Evolutionary conservation across 2,888 invertebrate species (phyloP).

Genomic region (Volucella zonaria): DNA sequence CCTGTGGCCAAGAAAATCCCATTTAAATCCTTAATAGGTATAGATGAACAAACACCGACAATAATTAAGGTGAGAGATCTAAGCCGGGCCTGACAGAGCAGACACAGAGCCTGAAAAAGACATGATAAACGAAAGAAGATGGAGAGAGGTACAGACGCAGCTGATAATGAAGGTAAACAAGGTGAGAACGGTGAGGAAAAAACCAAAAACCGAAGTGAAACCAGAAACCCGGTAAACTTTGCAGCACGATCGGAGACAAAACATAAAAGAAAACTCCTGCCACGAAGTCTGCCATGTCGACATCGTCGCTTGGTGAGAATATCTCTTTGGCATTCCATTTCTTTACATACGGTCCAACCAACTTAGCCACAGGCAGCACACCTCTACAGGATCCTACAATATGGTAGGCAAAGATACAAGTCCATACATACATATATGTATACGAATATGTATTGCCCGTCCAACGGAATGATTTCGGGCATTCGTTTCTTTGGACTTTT

Average conservation of each 20-base stretch:
- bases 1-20: conserved; percentile 72
- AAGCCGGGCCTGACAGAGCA: conserved; percentile 49
- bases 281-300: conserved; percentile 59
- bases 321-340: conserved; percentile 40
- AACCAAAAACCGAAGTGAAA: conserved; percentile 25
- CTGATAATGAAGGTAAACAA: background rate
- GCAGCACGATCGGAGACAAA: conserved; percentile 26
- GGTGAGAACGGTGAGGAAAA: background rate
- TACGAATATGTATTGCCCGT: background rate
- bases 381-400: conserved; percentile 14
- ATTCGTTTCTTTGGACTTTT: conserved; percentile 43
- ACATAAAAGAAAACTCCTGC: conserved; percentile 31
- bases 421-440: too few species aligned
- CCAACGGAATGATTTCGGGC: conserved; percentile 47
- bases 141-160: background rate
- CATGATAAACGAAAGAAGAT: background rate
- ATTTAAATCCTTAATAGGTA: conserved; percentile 66
- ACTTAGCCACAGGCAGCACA: background rate
- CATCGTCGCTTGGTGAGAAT: conserved; percentile 16
- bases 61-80: conserved; percentile 72
- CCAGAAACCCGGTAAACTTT: conserved; percentile 46
- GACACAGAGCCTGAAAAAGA: conserved; percentile 1
- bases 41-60: conserved; percentile 72
- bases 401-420: background rate
- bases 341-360: conserved; percentile 7